Conservation (phyloP, 2,888 invertebrate species). For the Leptogaster cylindrica region DNA sequence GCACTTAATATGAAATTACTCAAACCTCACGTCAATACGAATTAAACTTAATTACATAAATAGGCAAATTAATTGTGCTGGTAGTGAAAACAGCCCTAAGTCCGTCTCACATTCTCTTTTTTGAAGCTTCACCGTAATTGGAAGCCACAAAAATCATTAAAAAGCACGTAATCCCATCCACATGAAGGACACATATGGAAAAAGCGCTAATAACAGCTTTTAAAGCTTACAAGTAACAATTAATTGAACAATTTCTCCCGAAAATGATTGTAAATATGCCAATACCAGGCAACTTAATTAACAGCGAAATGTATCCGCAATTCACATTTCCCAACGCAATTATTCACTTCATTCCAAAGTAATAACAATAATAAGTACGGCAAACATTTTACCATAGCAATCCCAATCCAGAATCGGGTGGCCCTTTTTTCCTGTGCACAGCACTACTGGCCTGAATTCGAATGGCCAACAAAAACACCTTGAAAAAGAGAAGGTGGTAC, state of each 20-base stretch:
- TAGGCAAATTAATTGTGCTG: no score
- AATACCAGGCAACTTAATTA: conserved; percentile 26
- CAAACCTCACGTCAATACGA: no score
- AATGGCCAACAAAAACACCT: not conserved
- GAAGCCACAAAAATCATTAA: conserved; percentile 6
- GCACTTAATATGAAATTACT: no score
- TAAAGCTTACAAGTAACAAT: conserved; percentile 8
- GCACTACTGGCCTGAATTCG: no score
- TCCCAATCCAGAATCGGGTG: no score
- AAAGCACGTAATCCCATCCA: no score
- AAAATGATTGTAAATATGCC: conserved; percentile 15
- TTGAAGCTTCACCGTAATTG: no score
- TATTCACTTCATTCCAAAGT: conserved; percentile 32
- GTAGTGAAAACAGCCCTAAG: no score
- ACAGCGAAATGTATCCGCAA: conserved; percentile 15
- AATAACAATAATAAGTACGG: conserved; percentile 30
- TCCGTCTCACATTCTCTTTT: no score
- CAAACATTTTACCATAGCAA: conserved; percentile 20
- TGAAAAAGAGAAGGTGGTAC: no score
- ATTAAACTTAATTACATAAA: no score
- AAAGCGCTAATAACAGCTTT: conserved; percentile 1
- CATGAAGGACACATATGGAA: not conserved
- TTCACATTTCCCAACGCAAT: conserved; percentile 32
- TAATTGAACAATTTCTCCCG: conserved; percentile 18
- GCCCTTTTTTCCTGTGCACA: no score